These are phyloP conservation scores for Aptenodytes patagonicus DNA, from an alignment of 2,113 vertebrate genomes.

Conservation along the genomic window DNA sequence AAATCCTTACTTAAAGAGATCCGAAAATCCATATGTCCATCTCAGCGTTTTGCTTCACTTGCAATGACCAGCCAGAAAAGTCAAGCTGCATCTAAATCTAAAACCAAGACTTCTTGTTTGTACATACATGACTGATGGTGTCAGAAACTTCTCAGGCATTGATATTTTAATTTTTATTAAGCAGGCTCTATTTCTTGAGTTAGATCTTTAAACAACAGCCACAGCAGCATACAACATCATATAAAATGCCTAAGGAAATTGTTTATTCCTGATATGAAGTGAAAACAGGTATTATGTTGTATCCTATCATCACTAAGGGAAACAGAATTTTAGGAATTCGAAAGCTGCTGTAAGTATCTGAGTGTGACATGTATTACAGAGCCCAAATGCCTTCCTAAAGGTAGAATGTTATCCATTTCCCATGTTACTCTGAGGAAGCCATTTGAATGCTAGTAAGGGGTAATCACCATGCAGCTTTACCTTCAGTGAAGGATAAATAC, in stretches of 20 bases:
- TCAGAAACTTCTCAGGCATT: neutral
- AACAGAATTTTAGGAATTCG: neutral
- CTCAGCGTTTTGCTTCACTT: neutral
- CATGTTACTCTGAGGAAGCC: neutral
- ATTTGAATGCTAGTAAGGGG: neutral
- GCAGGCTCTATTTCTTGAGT: neutral
- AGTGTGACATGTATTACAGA: neutral
- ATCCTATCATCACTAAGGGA: neutral
- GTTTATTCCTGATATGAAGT: neutral
- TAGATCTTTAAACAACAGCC: neutral
- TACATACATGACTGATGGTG: neutral
- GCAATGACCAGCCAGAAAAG: neutral
- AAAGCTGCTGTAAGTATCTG: neutral
- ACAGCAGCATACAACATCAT: neutral
- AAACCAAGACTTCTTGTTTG: neutral
- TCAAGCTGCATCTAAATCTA: neutral
- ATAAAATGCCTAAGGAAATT: neutral
- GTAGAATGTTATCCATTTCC: neutral
- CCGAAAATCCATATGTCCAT: neutral
- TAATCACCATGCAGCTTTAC: constrained; percentile 9
- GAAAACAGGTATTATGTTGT: neutral
- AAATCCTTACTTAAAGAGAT: neutral
- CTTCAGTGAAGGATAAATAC: constrained; percentile 34
- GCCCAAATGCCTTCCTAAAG: neutral
- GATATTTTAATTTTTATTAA: neutral